Conservation (phyloP, 2,888 invertebrate genomes). For the Drosophila ezoana region DNA sequence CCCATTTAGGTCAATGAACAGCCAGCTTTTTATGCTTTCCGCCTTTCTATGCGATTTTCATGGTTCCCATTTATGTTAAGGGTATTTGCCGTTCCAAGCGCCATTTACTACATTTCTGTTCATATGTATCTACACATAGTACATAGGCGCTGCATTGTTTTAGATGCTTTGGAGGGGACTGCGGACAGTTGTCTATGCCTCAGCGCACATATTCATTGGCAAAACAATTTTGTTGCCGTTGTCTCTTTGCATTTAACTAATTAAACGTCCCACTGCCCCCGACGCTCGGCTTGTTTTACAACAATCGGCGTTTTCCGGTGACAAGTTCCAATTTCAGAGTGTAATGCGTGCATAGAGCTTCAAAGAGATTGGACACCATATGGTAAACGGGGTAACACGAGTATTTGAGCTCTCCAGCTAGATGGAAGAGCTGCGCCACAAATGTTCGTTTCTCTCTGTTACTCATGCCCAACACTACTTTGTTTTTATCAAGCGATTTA, state of each 20-base stretch:
- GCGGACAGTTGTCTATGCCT: conserved; percentile 64
- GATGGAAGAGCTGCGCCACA: conserved; percentile 6
- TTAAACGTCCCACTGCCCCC: conserved; percentile 57
- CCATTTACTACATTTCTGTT: background rate
- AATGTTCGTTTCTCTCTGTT: conserved; percentile 40
- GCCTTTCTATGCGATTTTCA: background rate
- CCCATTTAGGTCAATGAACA: background rate
- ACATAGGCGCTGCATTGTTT: conserved; percentile 13
- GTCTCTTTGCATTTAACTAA: conserved; percentile 75
- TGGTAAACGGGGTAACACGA: conserved; percentile 46
- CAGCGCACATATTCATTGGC: conserved; percentile 73
- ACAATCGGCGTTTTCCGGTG: conserved; percentile 69
- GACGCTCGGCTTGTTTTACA: conserved; percentile 3
- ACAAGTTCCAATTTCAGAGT: conserved; percentile 52
- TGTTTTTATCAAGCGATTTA: conserved; percentile 58
- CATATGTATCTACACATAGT: background rate
- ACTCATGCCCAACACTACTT: conserved; percentile 50
- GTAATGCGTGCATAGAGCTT: conserved; percentile 57
- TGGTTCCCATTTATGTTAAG: background rate
- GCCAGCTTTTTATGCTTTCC: background rate
- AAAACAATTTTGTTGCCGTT: conserved; percentile 66
- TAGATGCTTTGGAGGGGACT: conserved; percentile 2
- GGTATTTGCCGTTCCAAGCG: background rate
- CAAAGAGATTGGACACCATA: conserved; percentile 44
- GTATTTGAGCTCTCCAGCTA: conserved; percentile 33